Evolutionary conservation across 2,888 invertebrate genomes (phyloP).

Genomic region (Parnassius smintheus): DNA sequence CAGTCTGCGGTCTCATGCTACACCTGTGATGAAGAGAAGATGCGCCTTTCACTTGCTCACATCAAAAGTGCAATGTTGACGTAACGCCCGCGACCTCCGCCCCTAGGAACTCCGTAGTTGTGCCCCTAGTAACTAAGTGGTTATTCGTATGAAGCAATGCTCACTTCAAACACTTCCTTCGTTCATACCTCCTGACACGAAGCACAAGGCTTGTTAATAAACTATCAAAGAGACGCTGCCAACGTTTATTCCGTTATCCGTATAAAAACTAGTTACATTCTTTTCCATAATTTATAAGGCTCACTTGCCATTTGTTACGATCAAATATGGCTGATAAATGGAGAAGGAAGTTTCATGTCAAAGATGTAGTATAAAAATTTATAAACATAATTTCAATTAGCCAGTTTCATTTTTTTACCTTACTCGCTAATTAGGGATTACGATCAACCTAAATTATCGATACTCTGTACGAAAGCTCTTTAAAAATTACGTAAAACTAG

Average conservation of each 20-base stretch:
- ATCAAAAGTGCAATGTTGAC: constrained; percentile 77
- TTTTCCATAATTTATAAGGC: constrained; percentile 14
- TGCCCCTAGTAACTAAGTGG: too few species aligned
- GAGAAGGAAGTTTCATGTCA: constrained; percentile 11
- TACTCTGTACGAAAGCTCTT: too few species aligned
- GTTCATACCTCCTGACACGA: background rate
- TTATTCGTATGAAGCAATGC: constrained; percentile 35
- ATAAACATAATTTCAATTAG: too few species aligned
- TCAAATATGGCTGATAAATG: constrained; percentile 22
- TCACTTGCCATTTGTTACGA: constrained; percentile 3
- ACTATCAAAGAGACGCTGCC: constrained; percentile 8
- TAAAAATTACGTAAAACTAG: too few species aligned
- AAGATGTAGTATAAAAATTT: constrained; percentile 28
- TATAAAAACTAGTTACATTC: constrained; percentile 19
- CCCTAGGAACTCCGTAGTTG: constrained; percentile 36
- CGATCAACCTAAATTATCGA: too few species aligned
- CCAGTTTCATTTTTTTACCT: too few species aligned
- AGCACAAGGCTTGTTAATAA: constrained; percentile 6
- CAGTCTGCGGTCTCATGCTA: constrained; percentile 27
- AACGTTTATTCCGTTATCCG: constrained; percentile 16
- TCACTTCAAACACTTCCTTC: constrained; percentile 19
- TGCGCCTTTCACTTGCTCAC: constrained; percentile 72
- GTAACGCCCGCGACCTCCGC: constrained; percentile 63
- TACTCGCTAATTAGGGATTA: too few species aligned
- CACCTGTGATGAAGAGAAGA: constrained; percentile 59